phyloP scores from a whole-genome alignment of 1,140 invertebrate species.

The Forficula auricularia region DNA sequence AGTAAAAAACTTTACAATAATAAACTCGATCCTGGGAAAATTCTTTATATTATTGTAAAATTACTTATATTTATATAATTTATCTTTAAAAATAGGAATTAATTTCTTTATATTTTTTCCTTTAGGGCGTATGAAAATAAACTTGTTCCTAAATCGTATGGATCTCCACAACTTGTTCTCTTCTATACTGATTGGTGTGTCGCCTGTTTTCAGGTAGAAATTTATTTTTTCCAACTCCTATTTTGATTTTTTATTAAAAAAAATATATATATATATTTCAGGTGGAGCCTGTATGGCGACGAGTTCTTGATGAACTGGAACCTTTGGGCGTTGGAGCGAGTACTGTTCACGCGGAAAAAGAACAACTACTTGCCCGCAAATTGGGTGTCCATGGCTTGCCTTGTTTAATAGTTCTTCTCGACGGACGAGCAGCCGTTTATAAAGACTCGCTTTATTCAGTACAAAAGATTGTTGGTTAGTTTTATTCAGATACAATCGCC shows the following conservation, averaged over 20 bases:
- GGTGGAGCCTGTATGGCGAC: slow-evolving; percentile 61
- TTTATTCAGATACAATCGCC: neutral
- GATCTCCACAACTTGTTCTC: slow-evolving; percentile 63
- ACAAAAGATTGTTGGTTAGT: slow-evolving; percentile 55
- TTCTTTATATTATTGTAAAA: no score
- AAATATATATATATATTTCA: no score
- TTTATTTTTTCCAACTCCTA: no score
- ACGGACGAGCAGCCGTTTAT: slow-evolving; percentile 62
- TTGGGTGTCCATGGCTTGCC: slow-evolving; percentile 65
- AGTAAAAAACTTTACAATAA: no score
- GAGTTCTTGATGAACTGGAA: slow-evolving; percentile 66
- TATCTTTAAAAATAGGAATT: no score
- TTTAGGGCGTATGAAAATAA: slow-evolving; percentile 70
- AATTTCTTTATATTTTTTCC: no score
- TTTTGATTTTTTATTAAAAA: no score
- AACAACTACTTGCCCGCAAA: slow-evolving; percentile 51
- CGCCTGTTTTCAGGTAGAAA: slow-evolving; percentile 48
- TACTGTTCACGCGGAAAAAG: slow-evolving; percentile 69
- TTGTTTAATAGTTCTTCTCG: slow-evolving; percentile 59
- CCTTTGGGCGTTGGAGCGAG: slow-evolving; percentile 51
- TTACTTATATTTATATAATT: no score
- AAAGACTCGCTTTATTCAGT: slow-evolving; percentile 58
- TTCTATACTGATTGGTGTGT: slow-evolving; percentile 90
- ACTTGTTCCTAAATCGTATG: slow-evolving; percentile 62
- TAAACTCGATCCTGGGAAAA: no score